phyloP scores from a whole-genome alignment of 2,113 vertebrate genomes.

The Orcinus orca region DNA sequence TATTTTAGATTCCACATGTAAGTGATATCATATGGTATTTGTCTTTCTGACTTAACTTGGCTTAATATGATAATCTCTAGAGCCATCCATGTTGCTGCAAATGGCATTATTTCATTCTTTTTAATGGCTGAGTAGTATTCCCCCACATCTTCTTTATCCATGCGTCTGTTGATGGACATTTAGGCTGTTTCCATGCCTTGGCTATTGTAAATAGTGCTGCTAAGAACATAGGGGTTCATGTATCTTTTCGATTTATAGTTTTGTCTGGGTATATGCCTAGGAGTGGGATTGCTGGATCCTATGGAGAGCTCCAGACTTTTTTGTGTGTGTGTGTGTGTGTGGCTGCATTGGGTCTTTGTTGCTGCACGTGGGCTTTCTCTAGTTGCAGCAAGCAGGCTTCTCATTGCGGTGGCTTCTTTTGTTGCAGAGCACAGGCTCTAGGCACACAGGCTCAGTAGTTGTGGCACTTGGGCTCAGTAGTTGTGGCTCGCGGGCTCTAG shows the following conservation, averaged over 20 bases:
- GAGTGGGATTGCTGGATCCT: background rate
- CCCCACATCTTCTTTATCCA: background rate
- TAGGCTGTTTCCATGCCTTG: background rate
- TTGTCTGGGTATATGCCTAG: background rate
- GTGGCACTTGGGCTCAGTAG: too few relatives aligned
- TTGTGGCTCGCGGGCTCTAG: too few relatives aligned
- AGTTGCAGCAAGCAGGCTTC: too few relatives aligned
- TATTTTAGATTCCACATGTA: background rate
- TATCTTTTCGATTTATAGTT: background rate
- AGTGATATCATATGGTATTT: background rate
- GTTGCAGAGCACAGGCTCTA: too few relatives aligned
- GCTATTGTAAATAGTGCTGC: background rate
- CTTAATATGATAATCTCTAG: background rate
- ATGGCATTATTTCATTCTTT: background rate
- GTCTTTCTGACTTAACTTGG: background rate
- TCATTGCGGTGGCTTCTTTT: too few relatives aligned
- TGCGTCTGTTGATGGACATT: background rate
- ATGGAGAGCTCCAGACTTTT: background rate
- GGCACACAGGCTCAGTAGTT: too few relatives aligned
- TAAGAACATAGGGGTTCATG: background rate
- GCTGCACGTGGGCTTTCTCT: too few relatives aligned
- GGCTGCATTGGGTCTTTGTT: too few relatives aligned
- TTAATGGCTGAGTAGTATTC: background rate
- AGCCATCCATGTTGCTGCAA: background rate
- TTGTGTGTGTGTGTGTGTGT: rapidly evolving